phyloP scores from a whole-genome alignment of 1,140 invertebrate genomes.

The Achatina immaculata region DNA sequence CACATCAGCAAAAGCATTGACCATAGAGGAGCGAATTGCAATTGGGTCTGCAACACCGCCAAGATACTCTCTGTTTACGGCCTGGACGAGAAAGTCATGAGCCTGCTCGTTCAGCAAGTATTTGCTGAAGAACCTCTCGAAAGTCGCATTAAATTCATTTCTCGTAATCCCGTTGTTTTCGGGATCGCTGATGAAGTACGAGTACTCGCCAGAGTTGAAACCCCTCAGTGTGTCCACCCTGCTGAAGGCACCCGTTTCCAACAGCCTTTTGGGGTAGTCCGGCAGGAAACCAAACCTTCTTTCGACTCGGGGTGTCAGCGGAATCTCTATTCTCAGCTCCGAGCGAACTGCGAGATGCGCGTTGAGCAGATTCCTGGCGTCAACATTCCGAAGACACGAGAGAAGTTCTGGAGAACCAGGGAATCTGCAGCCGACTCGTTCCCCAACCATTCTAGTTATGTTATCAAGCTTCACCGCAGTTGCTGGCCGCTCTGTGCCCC shows the following conservation, averaged over 20 bases:
- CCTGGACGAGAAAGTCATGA: not conserved
- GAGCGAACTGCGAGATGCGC: not conserved
- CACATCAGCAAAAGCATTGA: not conserved
- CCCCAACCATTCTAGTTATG: not conserved
- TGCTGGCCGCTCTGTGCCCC: not conserved
- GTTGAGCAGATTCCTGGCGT: not conserved
- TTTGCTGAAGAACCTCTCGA: not conserved
- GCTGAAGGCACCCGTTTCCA: not conserved
- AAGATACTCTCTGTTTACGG: not conserved
- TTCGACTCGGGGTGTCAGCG: conserved; percentile 11
- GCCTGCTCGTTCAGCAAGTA: not conserved
- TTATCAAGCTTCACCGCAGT: not conserved
- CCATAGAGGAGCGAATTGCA: not conserved
- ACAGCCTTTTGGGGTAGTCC: conserved; percentile 5
- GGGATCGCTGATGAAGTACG: not conserved
- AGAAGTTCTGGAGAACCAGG: not conserved
- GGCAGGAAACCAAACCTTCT: conserved; percentile 26
- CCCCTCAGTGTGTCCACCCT: conserved; percentile 17
- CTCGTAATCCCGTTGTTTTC: not conserved
- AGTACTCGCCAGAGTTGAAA: conserved; percentile 15
- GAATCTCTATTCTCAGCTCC: not conserved
- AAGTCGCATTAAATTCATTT: not conserved
- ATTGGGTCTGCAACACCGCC: not conserved
- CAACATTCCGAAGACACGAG: conserved; percentile 9
- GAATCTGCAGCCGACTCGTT: conserved; percentile 20